phyloP scores from a whole-genome alignment of 2,797 vertebrate species.

The Okamejei kenojei region DNA sequence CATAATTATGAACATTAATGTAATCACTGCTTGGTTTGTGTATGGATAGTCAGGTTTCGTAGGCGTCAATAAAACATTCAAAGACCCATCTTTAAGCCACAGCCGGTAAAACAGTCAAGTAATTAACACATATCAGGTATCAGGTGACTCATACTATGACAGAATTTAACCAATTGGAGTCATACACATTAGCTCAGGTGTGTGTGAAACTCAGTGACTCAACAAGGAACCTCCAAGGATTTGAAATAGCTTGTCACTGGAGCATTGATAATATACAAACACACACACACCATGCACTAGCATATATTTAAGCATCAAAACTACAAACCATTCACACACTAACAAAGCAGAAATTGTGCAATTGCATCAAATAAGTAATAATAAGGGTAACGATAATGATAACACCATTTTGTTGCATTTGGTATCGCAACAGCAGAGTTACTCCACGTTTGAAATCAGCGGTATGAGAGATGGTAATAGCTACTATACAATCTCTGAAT shows the following conservation, averaged over 20 bases:
- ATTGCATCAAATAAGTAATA: constrained; percentile 11
- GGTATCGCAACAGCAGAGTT: background rate
- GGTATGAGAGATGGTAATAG: constrained; percentile 1
- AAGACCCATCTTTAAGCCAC: background rate
- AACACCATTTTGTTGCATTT: background rate
- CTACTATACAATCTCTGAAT: background rate
- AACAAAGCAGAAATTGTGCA: background rate
- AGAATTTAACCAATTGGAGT: constrained; percentile 9
- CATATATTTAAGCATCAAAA: background rate
- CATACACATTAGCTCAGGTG: constrained; percentile 33
- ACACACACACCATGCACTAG: background rate
- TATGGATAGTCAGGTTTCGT: background rate
- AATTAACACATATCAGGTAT: constrained; percentile 27
- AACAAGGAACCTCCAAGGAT: constrained; percentile 29
- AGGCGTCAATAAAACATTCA: background rate
- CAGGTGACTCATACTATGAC: constrained; percentile 24
- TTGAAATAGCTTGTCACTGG: constrained; percentile 16
- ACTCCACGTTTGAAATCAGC: background rate
- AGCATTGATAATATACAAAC: background rate
- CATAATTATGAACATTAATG: background rate
- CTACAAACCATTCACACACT: background rate
- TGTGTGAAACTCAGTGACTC: constrained; percentile 2
- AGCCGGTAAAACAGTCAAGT: background rate
- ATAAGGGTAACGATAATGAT: background rate
- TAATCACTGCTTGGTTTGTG: background rate